These are phyloP conservation scores for Telenomus remus DNA, from an alignment of 1,140 invertebrate genomes.

Conservation along the genomic window DNA sequence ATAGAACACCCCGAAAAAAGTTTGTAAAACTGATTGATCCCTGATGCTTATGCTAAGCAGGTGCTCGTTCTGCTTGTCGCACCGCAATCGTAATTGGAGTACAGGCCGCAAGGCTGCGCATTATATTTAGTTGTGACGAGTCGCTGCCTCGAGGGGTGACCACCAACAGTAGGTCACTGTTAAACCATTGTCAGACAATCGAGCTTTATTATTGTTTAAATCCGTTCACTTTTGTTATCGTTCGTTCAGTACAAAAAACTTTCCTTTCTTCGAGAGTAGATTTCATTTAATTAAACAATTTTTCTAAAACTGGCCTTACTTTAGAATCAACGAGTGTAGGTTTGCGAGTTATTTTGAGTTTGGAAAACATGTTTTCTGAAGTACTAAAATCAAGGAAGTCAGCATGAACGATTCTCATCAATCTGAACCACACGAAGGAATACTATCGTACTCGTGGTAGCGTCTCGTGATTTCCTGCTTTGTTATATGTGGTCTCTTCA, in stretches of 20 bases:
- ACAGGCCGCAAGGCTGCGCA: slow-evolving; percentile 69
- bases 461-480: slow-evolving; percentile 39
- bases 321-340: no score
- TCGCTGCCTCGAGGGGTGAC: slow-evolving; percentile 61
- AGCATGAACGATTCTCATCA: background rate
- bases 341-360: no score
- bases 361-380: no score
- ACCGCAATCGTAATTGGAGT: slow-evolving; percentile 67
- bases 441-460: slow-evolving; percentile 24
- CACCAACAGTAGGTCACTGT: slow-evolving; percentile 68
- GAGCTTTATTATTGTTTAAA: slow-evolving; percentile 63
- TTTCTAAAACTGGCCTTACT: no score
- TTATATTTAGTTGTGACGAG: slow-evolving; percentile 70
- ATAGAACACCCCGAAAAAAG: slow-evolving; percentile 49
- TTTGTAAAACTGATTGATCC: slow-evolving; percentile 60
- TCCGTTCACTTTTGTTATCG: slow-evolving; percentile 34
- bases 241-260: background rate
- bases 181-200: slow-evolving; percentile 72
- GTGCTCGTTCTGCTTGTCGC: slow-evolving; percentile 61
- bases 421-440: slow-evolving; percentile 7
- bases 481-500: slow-evolving; percentile 31
- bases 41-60: slow-evolving; percentile 70
- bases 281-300: no score
- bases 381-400: background rate
- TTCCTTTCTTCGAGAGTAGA: no score